These are phyloP conservation scores for Drosophila pseudoobscura DNA, from an alignment of 1,140 invertebrate species.

Conservation along the genomic window DNA sequence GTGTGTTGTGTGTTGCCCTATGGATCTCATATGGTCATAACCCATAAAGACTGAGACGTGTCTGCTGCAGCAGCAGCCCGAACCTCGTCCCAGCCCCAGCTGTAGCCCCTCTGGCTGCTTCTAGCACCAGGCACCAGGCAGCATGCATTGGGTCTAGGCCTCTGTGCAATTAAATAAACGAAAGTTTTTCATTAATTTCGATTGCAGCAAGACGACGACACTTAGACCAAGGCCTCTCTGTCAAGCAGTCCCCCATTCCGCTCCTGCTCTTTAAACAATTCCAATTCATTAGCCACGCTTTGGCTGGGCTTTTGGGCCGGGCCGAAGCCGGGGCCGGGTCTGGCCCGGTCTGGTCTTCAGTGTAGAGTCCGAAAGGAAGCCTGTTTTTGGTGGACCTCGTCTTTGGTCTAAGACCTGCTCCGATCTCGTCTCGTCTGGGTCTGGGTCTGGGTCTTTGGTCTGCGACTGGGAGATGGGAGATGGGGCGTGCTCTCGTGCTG, in stretches of 20 bases:
- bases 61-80: conserved; percentile 12
- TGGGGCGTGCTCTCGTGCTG: conserved; percentile 77
- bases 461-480: conserved; percentile 24
- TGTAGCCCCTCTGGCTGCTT: too few species aligned
- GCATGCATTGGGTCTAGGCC: conserved; percentile 34
- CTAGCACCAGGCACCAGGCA: too few species aligned
- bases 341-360: conserved; percentile 2
- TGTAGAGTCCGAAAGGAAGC: conserved; percentile 5
- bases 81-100: conserved; percentile 22
- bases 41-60: conserved; percentile 60
- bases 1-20: conserved; percentile 57
- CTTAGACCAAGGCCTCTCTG: conserved; percentile 44
- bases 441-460: conserved; percentile 7
- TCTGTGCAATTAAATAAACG: conserved; percentile 79
- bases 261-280: conserved; percentile 63
- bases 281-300: conserved; percentile 78
- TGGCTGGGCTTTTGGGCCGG: conserved; percentile 58
- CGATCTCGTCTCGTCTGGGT: neutral
- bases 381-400: conserved; percentile 39
- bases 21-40: conserved; percentile 76
- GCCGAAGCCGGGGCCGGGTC: conserved; percentile 34
- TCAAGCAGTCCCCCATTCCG: neutral
- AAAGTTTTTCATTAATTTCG: conserved; percentile 81
- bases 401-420: conserved; percentile 8
- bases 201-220: conserved; percentile 71